Conservation (phyloP, 1,140 invertebrate species). For the Drosophila auraria region DNA sequence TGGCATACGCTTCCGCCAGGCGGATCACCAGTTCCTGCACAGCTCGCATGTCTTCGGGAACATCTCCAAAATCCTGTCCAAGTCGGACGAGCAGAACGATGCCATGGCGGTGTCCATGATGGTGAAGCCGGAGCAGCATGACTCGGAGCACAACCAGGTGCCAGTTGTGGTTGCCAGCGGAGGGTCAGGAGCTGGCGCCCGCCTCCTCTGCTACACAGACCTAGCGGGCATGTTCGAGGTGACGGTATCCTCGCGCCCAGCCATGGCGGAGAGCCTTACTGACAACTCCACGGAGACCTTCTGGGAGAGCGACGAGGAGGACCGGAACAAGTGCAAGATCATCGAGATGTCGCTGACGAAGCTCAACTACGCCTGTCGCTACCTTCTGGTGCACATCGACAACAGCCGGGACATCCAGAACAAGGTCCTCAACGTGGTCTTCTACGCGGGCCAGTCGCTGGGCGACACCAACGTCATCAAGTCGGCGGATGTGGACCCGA, state of each 20-base stretch:
- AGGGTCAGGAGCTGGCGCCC: constrained; percentile 49
- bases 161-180: neutral
- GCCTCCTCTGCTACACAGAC: constrained; percentile 71
- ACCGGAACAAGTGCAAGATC: constrained; percentile 94
- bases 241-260: constrained; percentile 95
- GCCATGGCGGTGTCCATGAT: constrained; percentile 73
- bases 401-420: constrained; percentile 97
- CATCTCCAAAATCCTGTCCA: constrained; percentile 97
- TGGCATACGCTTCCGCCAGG: constrained; percentile 94
- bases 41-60: constrained; percentile 97
- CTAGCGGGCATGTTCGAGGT: constrained; percentile 82
- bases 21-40: constrained; percentile 97
- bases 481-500: constrained; percentile 93
- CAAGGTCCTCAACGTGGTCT: constrained; percentile 93
- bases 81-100: constrained; percentile 92
- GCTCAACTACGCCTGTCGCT: constrained; percentile 84
- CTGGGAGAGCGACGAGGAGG: constrained; percentile 99
- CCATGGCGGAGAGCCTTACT: constrained; percentile 96
- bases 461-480: constrained; percentile 93
- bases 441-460: constrained; percentile 91
- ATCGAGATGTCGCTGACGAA: constrained; percentile 87
- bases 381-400: constrained; percentile 95
- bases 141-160: constrained; percentile 65
- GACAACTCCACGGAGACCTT: constrained; percentile 99
- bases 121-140: constrained; percentile 34